These are phyloP conservation scores for Drosophila cardini DNA, from an alignment of 1,140 invertebrate species.

Conservation along the genomic window DNA sequence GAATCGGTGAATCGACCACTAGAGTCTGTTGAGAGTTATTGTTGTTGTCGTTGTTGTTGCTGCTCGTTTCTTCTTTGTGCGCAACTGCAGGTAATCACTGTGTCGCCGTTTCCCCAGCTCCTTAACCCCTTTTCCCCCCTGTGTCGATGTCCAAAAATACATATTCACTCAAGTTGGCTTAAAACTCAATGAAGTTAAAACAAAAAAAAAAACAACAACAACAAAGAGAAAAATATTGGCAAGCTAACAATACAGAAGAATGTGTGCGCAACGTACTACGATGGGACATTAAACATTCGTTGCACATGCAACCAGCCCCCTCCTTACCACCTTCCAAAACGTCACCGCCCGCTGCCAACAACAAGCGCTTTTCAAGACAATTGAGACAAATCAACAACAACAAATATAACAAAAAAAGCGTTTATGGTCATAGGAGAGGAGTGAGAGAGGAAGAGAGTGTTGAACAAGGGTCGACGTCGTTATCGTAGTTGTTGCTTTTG, in stretches of 20 bases:
- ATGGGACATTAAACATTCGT: conserved; percentile 40
- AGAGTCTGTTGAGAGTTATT: conserved; percentile 21
- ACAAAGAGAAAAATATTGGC: conserved; percentile 4
- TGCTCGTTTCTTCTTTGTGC: conserved; percentile 60
- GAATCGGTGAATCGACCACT: conserved; percentile 40
- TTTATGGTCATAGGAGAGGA: conserved; percentile 8
- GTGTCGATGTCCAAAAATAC: conserved; percentile 3
- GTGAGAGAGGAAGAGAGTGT: conserved; percentile 31
- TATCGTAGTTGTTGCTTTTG: conserved; percentile 67
- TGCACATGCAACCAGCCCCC: conserved; percentile 34
- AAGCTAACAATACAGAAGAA: conserved; percentile 4
- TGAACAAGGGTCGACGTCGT: conserved; percentile 45
- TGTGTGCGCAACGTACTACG: not conserved
- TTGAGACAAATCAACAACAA: conserved; percentile 39
- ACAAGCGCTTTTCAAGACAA: conserved; percentile 41
- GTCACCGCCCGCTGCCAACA: conserved; percentile 18
- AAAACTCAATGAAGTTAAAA: conserved; percentile 46
- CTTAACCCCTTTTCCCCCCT: not conserved
- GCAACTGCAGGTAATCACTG: conserved; percentile 73
- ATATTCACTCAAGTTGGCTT: conserved; percentile 21
- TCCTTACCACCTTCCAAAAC: not conserved
- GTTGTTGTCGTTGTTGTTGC: conserved; percentile 33
- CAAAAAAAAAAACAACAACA: conserved; percentile 3
- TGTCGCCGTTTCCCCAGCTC: conserved; percentile 4
- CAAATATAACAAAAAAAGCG: conserved; percentile 32